Percentiles rank a stretch among this genome's conserved stretches.
Evolutionary conservation across 2,888 invertebrate genomes (phyloP).

Genomic region (Mythimna pallens): DNA sequence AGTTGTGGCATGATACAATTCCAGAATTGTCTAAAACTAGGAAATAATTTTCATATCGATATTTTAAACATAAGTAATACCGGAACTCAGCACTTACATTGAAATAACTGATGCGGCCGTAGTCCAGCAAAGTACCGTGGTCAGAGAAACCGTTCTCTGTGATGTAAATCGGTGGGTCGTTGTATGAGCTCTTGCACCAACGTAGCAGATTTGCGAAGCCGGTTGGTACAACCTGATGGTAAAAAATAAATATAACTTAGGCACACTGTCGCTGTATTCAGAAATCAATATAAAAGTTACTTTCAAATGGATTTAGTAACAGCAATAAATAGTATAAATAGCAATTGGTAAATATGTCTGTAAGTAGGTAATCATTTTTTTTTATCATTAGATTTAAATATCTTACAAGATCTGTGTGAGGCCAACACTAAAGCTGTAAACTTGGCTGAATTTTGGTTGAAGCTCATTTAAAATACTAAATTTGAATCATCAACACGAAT

Average conservation of each 20-base stretch:
- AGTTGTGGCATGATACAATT: background rate
- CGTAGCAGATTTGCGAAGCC: slow-evolving; percentile 91
- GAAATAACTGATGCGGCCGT: slow-evolving; percentile 88
- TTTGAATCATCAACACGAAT: too few relatives aligned
- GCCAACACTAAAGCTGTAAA: too few relatives aligned
- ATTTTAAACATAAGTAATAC: background rate
- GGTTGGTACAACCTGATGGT: slow-evolving; percentile 88
- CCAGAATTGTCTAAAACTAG: background rate
- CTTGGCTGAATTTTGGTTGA: too few relatives aligned
- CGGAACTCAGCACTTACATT: slow-evolving; percentile 77
- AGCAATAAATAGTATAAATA: background rate
- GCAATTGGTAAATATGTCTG: background rate
- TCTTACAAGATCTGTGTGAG: too few relatives aligned
- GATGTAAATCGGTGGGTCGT: slow-evolving; percentile 90
- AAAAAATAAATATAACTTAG: background rate
- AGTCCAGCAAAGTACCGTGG: slow-evolving; percentile 84
- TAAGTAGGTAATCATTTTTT: too few relatives aligned
- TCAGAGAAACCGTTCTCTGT: slow-evolving; percentile 92
- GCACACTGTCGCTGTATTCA: background rate
- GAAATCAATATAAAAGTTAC: background rate
- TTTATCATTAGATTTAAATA: background rate
- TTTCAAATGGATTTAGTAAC: background rate
- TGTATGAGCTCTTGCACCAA: slow-evolving; percentile 91
- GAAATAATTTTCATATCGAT: background rate
- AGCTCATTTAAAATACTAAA: too few relatives aligned